Conservation (phyloP, 2,888 invertebrate genomes). For the Leptura quadrifasciata region DNA sequence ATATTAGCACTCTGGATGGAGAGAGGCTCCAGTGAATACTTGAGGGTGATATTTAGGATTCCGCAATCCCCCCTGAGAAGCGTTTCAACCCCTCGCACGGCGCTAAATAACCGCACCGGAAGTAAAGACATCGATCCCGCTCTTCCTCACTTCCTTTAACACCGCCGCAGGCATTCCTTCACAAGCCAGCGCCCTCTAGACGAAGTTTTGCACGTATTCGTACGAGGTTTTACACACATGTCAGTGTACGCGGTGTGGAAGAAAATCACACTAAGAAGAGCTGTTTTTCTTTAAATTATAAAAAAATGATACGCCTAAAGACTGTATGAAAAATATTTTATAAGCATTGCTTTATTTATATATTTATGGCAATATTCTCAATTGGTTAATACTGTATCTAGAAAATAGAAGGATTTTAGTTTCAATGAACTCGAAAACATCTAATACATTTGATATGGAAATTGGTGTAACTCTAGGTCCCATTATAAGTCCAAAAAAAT, state of each 20-base stretch:
- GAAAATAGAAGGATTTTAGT: no score
- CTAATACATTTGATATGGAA: no score
- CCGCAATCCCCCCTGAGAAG: slow-evolving; percentile 13
- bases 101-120: slow-evolving; percentile 63
- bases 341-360: no score
- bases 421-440: no score
- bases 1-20: slow-evolving; percentile 25
- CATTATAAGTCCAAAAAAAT: no score
- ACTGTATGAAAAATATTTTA: no score
- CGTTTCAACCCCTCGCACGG: slow-evolving; percentile 15
- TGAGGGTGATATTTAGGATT: slow-evolving; percentile 48
- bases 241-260: background rate
- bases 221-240: background rate
- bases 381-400: no score
- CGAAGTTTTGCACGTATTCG: slow-evolving; percentile 4
- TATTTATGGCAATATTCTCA: no score
- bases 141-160: slow-evolving; percentile 56
- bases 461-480: no score
- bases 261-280: background rate
- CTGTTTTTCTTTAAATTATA: no score
- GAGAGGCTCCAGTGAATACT: slow-evolving; percentile 45
- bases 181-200: slow-evolving; percentile 40
- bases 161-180: slow-evolving; percentile 37
- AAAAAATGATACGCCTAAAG: no score
- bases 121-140: slow-evolving; percentile 64